Base-by-base conservation (phyloP, 1,140 invertebrate species). In the Apis cerana region DNA sequence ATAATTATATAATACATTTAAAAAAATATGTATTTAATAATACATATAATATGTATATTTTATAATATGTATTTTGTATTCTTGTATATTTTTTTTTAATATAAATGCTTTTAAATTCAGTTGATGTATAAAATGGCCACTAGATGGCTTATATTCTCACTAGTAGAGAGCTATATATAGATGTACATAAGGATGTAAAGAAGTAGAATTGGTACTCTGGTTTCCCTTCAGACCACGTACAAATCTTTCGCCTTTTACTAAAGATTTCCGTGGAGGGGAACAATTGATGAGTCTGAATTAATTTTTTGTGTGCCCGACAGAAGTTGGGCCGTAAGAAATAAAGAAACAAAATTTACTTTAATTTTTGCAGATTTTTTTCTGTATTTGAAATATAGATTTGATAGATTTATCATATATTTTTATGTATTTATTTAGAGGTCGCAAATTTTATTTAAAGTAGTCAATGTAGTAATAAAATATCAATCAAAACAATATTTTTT, bases 241-340 rank as follows among this genome's bases (percentile, higher is more conserved):
- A 89, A 87, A 89, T 89, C 87, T 87, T 89, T 89, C 87, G 87
- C 85, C 87, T 89, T 89, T 88, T 89, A 89, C 87, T 89, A 89
- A 89, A 89, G 86, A 89, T 89, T 89, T 89, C 86, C 87, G 86
- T 89, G 87, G 87, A 89, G 87, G 86, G 86, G 86, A 87, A 83
- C 68, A 50, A 43, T 82, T 76, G 48, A 85, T 85, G 87, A 85
- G 75, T 88, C 54, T 88, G 64, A 78, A 10, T 8, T 23, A 82
- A 85, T 88, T 87, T 88, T 85, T 68, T 19, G 13, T 7, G 62
- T 67, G 61, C 85, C 80, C 69, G 4, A 75, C 75, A 65, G 2
- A 84, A 76, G 72, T 82, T 83, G 81, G 85, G 85, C 83, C 79
- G 50, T 69, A 48, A 67, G n/a, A 2, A 52, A 78, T 23, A 3